Conservation (phyloP, 1,140 invertebrate genomes). For the Lepidurus packardi region DNA sequence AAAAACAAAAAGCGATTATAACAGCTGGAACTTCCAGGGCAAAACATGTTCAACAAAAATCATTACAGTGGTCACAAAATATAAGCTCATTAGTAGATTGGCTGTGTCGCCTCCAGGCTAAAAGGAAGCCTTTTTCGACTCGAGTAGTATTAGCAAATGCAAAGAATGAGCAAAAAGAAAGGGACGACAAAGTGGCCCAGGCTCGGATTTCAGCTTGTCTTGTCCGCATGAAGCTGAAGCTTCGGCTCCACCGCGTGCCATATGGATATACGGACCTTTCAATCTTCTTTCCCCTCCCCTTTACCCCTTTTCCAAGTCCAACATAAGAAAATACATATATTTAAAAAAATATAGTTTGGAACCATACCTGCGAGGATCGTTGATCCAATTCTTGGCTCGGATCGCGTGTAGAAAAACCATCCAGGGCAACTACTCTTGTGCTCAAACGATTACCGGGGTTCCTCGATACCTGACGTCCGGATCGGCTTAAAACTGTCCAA, state of each 20-base stretch:
- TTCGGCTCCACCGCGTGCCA: not conserved
- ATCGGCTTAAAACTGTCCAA: not conserved
- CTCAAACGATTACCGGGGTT: constrained; percentile 8
- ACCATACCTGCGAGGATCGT: not conserved
- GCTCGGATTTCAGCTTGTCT: constrained; percentile 17
- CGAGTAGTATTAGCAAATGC: not conserved
- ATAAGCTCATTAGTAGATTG: constrained; percentile 1
- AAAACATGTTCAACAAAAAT: not conserved
- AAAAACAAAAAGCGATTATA: not conserved
- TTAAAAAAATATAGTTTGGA: not conserved
- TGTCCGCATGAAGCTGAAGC: constrained; percentile 2
- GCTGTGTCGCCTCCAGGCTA: not conserved
- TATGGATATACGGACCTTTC: not conserved
- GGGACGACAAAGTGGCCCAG: not conserved
- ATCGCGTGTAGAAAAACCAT: constrained; percentile 10
- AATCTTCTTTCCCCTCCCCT: not conserved
- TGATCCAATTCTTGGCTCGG: constrained; percentile 7
- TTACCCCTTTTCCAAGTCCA: not conserved
- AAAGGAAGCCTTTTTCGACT: not conserved
- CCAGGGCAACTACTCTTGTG: not conserved
- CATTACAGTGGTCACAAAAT: not conserved
- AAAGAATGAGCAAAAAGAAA: constrained; percentile 1
- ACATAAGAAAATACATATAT: not conserved
- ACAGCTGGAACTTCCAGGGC: not conserved
- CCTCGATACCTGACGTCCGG: not conserved